Percentiles rank a stretch among this genome's conserved stretches.
phyloP scores from a whole-genome alignment of 2,797 vertebrate genomes.

The Acanthiza pusilla region DNA sequence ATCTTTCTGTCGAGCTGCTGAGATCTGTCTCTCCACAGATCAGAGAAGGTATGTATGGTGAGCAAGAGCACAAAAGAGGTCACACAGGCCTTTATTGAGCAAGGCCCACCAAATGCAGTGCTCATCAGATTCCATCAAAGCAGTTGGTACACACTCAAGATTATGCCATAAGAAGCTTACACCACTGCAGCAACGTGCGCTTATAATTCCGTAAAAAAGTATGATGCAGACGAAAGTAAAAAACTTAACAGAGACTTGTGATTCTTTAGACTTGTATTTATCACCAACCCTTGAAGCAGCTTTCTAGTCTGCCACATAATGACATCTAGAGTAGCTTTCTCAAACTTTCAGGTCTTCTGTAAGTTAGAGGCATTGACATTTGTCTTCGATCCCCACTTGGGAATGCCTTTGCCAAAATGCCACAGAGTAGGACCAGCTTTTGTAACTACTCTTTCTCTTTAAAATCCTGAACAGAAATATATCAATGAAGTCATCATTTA shows the following conservation, averaged over 20 bases:
- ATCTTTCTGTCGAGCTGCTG: background rate
- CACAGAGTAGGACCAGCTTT: background rate
- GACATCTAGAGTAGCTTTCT: background rate
- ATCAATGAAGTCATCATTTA: background rate
- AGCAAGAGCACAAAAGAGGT: background rate
- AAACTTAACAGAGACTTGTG: background rate
- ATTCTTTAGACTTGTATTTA: background rate
- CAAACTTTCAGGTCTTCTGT: background rate
- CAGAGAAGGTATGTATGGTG: accelerated
- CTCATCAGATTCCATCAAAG: background rate
- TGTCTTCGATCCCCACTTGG: background rate
- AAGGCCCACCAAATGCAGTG: background rate
- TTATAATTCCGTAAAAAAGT: background rate
- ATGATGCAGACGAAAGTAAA: background rate
- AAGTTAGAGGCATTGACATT: background rate
- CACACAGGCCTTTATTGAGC: background rate
- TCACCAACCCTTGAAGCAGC: background rate
- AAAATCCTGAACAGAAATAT: background rate
- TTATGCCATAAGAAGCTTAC: background rate
- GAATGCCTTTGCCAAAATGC: background rate
- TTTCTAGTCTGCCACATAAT: background rate
- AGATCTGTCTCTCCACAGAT: background rate
- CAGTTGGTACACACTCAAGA: background rate
- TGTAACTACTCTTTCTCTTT: background rate
- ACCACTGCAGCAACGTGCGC: background rate